phyloP scores from a whole-genome alignment of 2,888 invertebrate species.

The Mythimna impura region DNA sequence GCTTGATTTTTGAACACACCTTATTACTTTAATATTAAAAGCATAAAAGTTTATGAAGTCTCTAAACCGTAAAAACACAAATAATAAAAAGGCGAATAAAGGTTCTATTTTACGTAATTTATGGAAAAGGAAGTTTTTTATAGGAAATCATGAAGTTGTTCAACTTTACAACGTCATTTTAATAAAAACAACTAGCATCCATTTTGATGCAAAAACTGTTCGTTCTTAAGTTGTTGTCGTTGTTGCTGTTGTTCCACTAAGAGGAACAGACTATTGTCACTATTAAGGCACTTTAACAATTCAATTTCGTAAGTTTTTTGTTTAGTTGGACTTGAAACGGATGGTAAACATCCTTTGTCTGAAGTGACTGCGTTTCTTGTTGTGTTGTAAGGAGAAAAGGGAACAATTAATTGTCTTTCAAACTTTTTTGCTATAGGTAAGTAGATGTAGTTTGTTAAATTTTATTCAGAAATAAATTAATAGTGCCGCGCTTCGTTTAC shows the following conservation, averaged over 20 bases:
- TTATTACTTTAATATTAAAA: conserved; percentile 3
- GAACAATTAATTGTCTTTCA: conserved; percentile 8
- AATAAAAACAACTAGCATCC: conserved; percentile 34
- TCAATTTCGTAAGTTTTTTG: conserved; percentile 49
- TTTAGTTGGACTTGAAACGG: conserved; percentile 26
- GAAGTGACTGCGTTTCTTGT: conserved; percentile 20
- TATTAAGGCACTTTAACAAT: conserved; percentile 44
- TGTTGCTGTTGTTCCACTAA: conserved; percentile 6
- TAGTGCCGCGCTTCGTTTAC: too few relatives aligned
- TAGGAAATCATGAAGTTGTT: conserved; percentile 16
- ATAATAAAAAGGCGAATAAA: background rate
- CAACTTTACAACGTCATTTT: conserved; percentile 11
- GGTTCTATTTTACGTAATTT: background rate
- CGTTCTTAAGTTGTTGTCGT: conserved; percentile 21
- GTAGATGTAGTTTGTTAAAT: background rate
- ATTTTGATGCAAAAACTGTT: conserved; percentile 41
- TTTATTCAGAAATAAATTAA: too few relatives aligned
- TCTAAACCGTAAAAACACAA: background rate
- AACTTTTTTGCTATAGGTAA: background rate
- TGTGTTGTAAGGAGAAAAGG: background rate
- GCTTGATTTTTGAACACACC: conserved; percentile 8
- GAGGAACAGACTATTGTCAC: conserved; percentile 56
- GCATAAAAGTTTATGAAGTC: conserved; percentile 13
- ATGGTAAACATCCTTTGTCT: conserved; percentile 34
- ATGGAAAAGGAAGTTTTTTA: conserved; percentile 2